Conservation (phyloP, 2,888 invertebrate species). For the Augiades crinisus region DNA sequence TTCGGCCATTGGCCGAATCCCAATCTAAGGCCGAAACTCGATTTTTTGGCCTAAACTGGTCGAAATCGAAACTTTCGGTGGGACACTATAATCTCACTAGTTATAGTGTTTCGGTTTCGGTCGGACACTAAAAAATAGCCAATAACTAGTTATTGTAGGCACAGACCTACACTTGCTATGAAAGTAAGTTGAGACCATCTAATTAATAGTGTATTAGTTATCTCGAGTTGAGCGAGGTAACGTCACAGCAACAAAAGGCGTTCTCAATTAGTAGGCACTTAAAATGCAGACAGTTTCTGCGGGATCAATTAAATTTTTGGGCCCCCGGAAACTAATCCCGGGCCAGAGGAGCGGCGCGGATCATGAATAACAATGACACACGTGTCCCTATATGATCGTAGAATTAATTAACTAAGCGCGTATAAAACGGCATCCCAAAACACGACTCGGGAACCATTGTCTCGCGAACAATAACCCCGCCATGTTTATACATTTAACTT, state of each 20-base stretch:
- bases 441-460: slow-evolving; percentile 53
- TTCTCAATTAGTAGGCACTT: slow-evolving; percentile 35
- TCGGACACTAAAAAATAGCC: too few species aligned
- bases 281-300: slow-evolving; percentile 35
- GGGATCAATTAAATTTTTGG: slow-evolving; percentile 27
- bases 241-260: slow-evolving; percentile 24
- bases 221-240: not conserved
- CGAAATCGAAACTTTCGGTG: too few species aligned
- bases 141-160: too few species aligned
- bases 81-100: too few species aligned
- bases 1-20: too few species aligned
- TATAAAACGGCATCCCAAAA: slow-evolving; percentile 54
- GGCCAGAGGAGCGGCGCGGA: slow-evolving; percentile 35
- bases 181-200: not conserved
- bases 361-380: slow-evolving; percentile 51
- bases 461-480: slow-evolving; percentile 49
- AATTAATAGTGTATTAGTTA: not conserved
- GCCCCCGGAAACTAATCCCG: slow-evolving; percentile 47
- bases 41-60: too few species aligned
- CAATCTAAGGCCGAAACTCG: too few species aligned
- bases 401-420: slow-evolving; percentile 51
- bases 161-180: too few species aligned
- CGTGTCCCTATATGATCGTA: slow-evolving; percentile 40
- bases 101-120: too few species aligned
- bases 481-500: slow-evolving; percentile 36